phyloP scores from a whole-genome alignment of 2,888 invertebrate species.

The Choreutis nemorana region DNA sequence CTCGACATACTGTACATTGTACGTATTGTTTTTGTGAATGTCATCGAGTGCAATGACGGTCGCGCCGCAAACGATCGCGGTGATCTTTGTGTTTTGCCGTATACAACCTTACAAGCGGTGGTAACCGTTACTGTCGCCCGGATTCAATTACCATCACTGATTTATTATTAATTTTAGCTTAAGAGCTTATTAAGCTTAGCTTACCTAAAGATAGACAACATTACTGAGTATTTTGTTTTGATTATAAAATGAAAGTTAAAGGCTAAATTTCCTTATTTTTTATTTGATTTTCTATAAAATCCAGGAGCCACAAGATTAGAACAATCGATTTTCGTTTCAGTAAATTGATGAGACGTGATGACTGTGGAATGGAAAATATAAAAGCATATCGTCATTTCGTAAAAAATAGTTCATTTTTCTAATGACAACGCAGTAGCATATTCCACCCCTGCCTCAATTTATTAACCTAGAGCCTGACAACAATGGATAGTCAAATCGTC shows the following conservation, averaged over 20 bases:
- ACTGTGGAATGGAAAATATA: too few relatives aligned
- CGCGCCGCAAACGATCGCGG: slow-evolving; percentile 56
- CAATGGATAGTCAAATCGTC: slow-evolving; percentile 14
- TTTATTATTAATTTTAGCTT: too few relatives aligned
- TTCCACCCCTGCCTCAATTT: background rate
- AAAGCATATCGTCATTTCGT: too few relatives aligned
- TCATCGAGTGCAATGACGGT: slow-evolving; percentile 58
- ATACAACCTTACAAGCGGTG: slow-evolving; percentile 15
- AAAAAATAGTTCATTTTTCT: too few relatives aligned
- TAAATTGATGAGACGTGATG: too few relatives aligned
- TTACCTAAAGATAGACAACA: too few relatives aligned
- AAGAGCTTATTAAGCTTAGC: too few relatives aligned
- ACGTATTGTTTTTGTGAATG: slow-evolving; percentile 63
- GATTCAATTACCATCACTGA: too few relatives aligned
- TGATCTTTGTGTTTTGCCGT: slow-evolving; percentile 54
- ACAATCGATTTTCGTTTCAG: too few relatives aligned
- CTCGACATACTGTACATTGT: slow-evolving; percentile 27
- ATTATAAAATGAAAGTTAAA: background rate
- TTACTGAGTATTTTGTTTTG: too few relatives aligned
- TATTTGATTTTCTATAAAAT: background rate
- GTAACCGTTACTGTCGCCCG: slow-evolving; percentile 12
- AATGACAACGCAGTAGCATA: slow-evolving; percentile 1
- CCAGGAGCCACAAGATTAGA: too few relatives aligned
- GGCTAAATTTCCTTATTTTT: background rate
- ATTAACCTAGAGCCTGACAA: slow-evolving; percentile 17